phyloP scores from a whole-genome alignment of 2,888 invertebrate genomes.

The Drosophila fulvimacula region DNA sequence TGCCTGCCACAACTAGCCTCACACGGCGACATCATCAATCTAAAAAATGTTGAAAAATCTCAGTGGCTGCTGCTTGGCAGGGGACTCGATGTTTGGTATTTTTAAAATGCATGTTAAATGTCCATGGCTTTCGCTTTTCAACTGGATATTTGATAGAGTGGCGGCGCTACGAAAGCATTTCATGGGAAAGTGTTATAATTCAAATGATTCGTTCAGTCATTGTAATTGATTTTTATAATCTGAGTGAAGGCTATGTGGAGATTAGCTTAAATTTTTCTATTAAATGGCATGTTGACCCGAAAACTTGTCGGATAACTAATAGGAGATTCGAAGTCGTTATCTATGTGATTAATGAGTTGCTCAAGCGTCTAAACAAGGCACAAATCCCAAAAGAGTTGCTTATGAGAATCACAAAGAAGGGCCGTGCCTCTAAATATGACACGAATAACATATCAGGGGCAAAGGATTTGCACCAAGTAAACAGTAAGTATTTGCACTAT shows the following conservation, averaged over 20 bases:
- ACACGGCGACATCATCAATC: constrained; percentile 67
- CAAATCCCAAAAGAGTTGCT: not conserved
- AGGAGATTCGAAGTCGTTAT: not conserved
- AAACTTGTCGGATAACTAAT: not conserved
- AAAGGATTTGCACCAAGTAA: not conserved
- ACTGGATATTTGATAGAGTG: constrained; percentile 65
- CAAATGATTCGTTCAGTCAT: constrained; percentile 51
- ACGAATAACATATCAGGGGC: too few species aligned
- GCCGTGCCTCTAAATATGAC: too few species aligned
- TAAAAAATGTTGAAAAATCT: constrained; percentile 62
- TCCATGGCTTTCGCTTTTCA: constrained; percentile 70
- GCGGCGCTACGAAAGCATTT: constrained; percentile 47
- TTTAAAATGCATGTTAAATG: constrained; percentile 71
- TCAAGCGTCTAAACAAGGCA: too few species aligned
- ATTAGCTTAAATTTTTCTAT: not conserved
- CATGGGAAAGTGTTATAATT: constrained; percentile 79
- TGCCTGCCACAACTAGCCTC: constrained; percentile 63
- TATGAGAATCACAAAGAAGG: not conserved
- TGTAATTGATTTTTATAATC: constrained; percentile 59
- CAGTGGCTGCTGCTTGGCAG: constrained; percentile 26
- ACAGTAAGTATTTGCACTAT: not conserved
- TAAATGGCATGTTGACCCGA: constrained; percentile 1
- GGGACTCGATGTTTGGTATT: constrained; percentile 35
- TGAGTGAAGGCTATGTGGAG: not conserved
- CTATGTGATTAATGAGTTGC: not conserved